Base-by-base conservation (phyloP, 1,140 invertebrate species). In the Panagrolaimus sp. region DNA sequence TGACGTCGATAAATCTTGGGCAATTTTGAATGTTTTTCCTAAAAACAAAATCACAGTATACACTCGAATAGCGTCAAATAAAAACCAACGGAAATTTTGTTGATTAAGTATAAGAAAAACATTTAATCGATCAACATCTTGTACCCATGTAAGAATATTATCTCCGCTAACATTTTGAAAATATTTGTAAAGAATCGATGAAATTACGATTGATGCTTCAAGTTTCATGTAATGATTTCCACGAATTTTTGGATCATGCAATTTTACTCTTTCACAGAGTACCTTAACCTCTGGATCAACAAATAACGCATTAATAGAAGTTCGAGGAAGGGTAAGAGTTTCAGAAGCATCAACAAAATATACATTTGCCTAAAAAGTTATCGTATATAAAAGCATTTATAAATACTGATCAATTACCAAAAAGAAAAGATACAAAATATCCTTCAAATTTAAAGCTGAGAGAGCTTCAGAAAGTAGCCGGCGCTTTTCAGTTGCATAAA, bases 311-410 rank as follows among this genome's bases (percentile, higher is more conserved):
- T 13, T 11, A 57, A 57, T 13, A 16, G 20, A 20, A 4, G 11
- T 57, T 27, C 27, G 20, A 20, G 27, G n/a, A 11, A 57, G n/a
- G 51, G 51, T 25, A 20, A 27, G 11, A 9, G 27, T 57, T 11
- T 57, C 51, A 20, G 20, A 27, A 9, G 51, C 5, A 23, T 57
- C 51, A 20, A 57, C 51, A 57, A 57, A 57, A 27, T 57, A 57
- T 8, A 57, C 51, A 57, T 57, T 57, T 0, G 16, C 51, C 51
- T 57, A 13, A 57, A 57, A 57, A 9, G 1, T 3, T 11, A 57
- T 11, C 8, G 9, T 57, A 20, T n/a, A 13, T 4, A 25, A 4
- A 16, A n/a, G 20, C 16, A 9, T 0, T 1, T 4, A 20, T 5
- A 57, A 5, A 27, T 5, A n/a, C n/a, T n/a, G n/a, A n/a, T n/a